Conservation (phyloP, 2,888 invertebrate genomes). For the Xanthorhoe spadicearia region DNA sequence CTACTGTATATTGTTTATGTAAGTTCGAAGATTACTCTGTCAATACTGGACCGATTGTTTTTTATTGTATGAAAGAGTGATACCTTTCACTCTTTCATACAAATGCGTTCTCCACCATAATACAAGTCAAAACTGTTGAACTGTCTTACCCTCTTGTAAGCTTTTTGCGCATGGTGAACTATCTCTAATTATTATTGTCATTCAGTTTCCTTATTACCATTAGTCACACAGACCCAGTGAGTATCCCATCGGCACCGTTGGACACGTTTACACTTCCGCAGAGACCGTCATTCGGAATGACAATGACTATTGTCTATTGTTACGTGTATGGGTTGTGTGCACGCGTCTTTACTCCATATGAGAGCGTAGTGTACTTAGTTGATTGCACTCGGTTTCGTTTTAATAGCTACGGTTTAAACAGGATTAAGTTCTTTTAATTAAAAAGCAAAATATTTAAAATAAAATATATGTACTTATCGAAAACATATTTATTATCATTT, state of each 20-base stretch:
- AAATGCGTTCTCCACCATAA: too few species aligned
- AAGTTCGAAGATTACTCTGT: too few species aligned
- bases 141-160: too few species aligned
- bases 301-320: constrained; percentile 74
- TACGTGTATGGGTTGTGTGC: constrained; percentile 44
- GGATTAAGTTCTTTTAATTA: background rate
- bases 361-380: constrained; percentile 16
- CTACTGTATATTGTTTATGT: too few species aligned
- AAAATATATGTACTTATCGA: too few species aligned
- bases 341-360: constrained; percentile 50
- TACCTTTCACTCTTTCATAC: too few species aligned
- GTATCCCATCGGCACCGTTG: constrained; percentile 43
- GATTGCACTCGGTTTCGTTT: constrained; percentile 38
- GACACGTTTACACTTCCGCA: constrained; percentile 70
- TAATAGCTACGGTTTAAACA: background rate
- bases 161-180: background rate
- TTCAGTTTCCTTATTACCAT: background rate
- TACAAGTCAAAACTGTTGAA: too few species aligned
- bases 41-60: too few species aligned
- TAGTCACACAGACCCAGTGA: constrained; percentile 20
- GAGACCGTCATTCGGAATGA: constrained; percentile 65
- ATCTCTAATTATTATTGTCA: background rate
- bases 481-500: too few species aligned
- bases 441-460: too few species aligned
- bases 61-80: too few species aligned